phyloP scores from a whole-genome alignment of 2,797 vertebrate genomes.

The Xenops minutus region DNA sequence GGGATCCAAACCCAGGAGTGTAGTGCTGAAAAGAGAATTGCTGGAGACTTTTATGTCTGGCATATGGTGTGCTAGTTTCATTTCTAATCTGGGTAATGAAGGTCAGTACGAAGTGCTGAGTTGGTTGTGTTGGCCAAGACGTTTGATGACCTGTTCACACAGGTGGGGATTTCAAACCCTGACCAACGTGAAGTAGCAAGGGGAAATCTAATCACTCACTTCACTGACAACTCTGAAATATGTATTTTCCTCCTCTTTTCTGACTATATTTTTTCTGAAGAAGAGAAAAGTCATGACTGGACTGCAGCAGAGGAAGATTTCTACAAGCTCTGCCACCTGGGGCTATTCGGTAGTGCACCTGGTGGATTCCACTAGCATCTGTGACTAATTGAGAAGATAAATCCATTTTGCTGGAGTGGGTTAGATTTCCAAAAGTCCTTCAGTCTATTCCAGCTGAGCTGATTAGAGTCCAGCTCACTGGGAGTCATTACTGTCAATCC shows the following conservation, averaged over 20 bases:
- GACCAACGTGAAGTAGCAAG: not conserved
- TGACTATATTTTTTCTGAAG: not conserved
- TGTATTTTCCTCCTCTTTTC: not conserved
- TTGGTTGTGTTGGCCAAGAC: conserved; percentile 47
- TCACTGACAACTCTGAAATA: not conserved
- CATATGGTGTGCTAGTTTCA: conserved; percentile 52
- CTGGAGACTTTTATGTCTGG: conserved; percentile 51
- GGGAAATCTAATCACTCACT: not conserved
- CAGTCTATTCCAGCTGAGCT: conserved; percentile 58
- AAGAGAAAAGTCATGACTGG: not conserved
- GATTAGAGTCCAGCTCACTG: conserved; percentile 66
- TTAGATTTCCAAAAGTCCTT: conserved; percentile 58
- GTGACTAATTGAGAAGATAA: conserved; percentile 61
- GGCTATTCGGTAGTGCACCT: conserved; percentile 16
- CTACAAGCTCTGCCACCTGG: not conserved
- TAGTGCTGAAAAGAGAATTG: conserved; percentile 44
- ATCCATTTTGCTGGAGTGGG: conserved; percentile 57
- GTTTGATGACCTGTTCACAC: not conserved
- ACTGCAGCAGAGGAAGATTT: not conserved
- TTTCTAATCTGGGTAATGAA: conserved; percentile 56
- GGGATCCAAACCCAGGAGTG: conserved; percentile 57
- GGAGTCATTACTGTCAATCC: conserved; percentile 66
- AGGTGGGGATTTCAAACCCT: conserved; percentile 4
- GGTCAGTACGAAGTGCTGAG: conserved; percentile 48
- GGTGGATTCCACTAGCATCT: conserved; percentile 53